Base-by-base conservation (phyloP, 2,888 invertebrate species). In the Drosophila tripunctata region DNA sequence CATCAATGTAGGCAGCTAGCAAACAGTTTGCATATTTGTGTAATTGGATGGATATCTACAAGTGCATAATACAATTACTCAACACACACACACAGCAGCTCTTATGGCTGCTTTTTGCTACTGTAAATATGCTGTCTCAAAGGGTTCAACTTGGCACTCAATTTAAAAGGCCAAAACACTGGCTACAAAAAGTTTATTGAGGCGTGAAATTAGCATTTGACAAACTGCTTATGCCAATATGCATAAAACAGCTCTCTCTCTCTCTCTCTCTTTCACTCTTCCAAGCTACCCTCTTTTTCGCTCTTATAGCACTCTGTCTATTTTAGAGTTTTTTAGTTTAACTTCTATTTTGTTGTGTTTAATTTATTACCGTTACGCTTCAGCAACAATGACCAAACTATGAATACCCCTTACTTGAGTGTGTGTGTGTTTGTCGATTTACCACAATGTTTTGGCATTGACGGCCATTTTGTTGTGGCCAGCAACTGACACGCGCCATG, bases 151-250 rank as follows among this genome's bases (percentile, higher is more conserved):
- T 33, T 52, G 62, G 41, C 70, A 56, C 54, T 33, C 44, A 30
- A 48, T 61, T 65, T 61, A 40, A 58, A 61, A 40, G 52, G 36
- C 51, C 51, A 35, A 10, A 30, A 24, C 15, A 27, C 10, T 27
- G 38, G 44, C 51, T 44, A 52, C 30, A 56, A 62, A 56, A 52
- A 50, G 66, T 51, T 67, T 56, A 58, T 56, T 75, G 75, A 75
- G 57, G 81, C 81, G 72, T 82, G 81, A 82, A 82, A 82, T 82
- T 87, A 87, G 84, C 87, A 84, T 78, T 86, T 70, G 84, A 80
- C 84, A 79, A 73, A 78, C 58, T 64, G 68, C 83, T 82, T 73
- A 72, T 56, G 44, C 44, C 55, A 27, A 58, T 50, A 45, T 40
- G 47, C 24, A 17, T 21, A 33, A 21, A 24, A 38, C 40, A 4